Evolutionary conservation across 2,797 vertebrate genomes (phyloP), one percentile per base, ranked within the genome.

Genomic region (Chanos chanos): DNA sequence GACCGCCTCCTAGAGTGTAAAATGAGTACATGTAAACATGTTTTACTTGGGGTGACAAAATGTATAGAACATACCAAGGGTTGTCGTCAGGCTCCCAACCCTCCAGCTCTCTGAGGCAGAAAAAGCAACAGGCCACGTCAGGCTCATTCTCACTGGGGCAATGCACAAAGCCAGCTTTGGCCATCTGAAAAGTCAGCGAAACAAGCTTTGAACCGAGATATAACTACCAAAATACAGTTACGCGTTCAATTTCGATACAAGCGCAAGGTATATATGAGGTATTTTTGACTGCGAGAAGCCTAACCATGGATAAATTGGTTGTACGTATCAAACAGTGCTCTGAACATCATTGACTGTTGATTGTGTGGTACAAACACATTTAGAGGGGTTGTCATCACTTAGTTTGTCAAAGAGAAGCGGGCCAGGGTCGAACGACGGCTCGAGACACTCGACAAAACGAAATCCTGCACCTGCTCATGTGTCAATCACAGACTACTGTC

Each of bases 51-150:
- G 4, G 21, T 19, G 40, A 49, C 27, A 16, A 13, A 10, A 5
- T 7, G 33, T 25, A 7, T 8, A 4, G 28, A 10, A 39, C 80
- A 73, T 65, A 93, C 89, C 85, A 76, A 3, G 91, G 92, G 63
- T 91, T 74, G 36, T 93, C 90, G 7, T 91, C 78, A 4, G 89
- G 87, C 61, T 95, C 89, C 93, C 91, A 94, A 45, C 85, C 87
- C n/a, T 91, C 89, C 24, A 92, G 70, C 57, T 92, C 92, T 4
- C 87, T 83, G 64, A 94, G 79, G 78, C 92, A 94, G 66, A 89
- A 93, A 80, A 92, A 91, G 73, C 89, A 91, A 58, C 90, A 90
- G 9, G 72, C 83, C 7, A 91, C 86, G 5, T 91, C 91, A 5
- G 89, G 89, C 67, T 85, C 85, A 21, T 86, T 86, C 72, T 77